Evolutionary conservation across 2,797 vertebrate genomes (phyloP), one percentile per base, ranked within the genome.

Genomic region (Mastacembelus armatus): DNA sequence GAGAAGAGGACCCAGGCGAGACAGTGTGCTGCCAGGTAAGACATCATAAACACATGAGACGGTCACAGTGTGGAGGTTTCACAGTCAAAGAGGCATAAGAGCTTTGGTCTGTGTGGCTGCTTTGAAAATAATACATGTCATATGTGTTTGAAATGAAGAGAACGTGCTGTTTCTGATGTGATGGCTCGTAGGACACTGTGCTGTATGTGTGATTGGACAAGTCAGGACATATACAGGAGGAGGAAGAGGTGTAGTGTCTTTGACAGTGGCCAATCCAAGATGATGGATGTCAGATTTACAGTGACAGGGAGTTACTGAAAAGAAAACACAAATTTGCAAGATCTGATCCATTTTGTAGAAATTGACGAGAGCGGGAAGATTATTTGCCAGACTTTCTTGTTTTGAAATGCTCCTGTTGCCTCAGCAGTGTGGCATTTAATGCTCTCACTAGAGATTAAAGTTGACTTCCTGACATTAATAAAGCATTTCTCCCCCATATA

Each of bases 1-100:
- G 88, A 79, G 78, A 90, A 81, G 85, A 90, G 88, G 82, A 89
- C 30, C 72, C 73, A 39, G 81, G 81, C 30, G 83, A 66, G 80
- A 87, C 63, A 80, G 85, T 62, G 81, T 68, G 84, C 88, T 86
- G 81, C 87, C 89, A 89, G 92, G 92, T 93, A 87, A 83, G 91
- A 88, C 32, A 52, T 14, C 26, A 3, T 5, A n/a, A 7, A 38
- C 26, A 42, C 3, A 35, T 11, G 30, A 60, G 27, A 57, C 68
- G 18, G 55, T 6, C 6, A 19, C 54, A 40, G 42, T 26, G 64
- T 64, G 70, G 45, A 22, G 56, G 40, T 39, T 24, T 26, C 43
- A 4, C 61, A 69, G 24, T 26, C 69, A 9, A 15, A 2, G 72
- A 15, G 24, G 38, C 32, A 7, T 1, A 19, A 56, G 19, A 54